These are phyloP conservation scores for Hyles euphorbiae DNA, from an alignment of 1,140 invertebrate genomes.

Conservation along the genomic window DNA sequence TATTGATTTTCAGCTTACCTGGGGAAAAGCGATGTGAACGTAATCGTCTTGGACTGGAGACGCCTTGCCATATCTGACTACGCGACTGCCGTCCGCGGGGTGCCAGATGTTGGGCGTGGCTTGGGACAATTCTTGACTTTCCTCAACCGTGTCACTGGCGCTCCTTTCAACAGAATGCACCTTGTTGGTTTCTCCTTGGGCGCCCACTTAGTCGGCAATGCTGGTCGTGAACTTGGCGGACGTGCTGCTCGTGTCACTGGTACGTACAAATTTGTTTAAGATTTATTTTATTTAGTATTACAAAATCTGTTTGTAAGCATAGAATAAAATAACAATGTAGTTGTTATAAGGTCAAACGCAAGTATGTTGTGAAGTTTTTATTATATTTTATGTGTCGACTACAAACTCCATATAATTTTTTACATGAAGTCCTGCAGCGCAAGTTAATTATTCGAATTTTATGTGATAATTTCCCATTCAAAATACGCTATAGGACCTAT, in stretches of 20 bases:
- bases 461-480: no score
- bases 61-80: conserved; percentile 33
- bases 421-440: no score
- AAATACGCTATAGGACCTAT: no score
- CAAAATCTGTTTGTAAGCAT: no score
- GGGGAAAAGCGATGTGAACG: conserved; percentile 27
- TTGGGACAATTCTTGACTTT: conserved; percentile 70
- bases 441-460: no score
- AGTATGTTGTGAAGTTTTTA: no score
- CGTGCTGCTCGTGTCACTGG: conserved; percentile 45
- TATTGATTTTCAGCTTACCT: conserved; percentile 30
- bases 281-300: no score
- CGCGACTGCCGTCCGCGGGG: conserved; percentile 28
- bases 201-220: conserved; percentile 92
- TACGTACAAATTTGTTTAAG: conserved; percentile 10
- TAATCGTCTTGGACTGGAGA: conserved; percentile 45
- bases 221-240: conserved; percentile 56
- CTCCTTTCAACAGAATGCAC: conserved; percentile 78
- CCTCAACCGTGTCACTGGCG: conserved; percentile 40
- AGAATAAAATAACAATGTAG: no score
- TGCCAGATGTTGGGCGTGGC: conserved; percentile 46
- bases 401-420: no score
- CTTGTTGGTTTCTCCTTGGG: conserved; percentile 92
- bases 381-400: no score
- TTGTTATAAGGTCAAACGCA: no score